Percentiles rank a stretch among this genome's conserved stretches.
Evolutionary conservation across 2,888 invertebrate species (phyloP).

Genomic region (Octonoba sinensis): DNA sequence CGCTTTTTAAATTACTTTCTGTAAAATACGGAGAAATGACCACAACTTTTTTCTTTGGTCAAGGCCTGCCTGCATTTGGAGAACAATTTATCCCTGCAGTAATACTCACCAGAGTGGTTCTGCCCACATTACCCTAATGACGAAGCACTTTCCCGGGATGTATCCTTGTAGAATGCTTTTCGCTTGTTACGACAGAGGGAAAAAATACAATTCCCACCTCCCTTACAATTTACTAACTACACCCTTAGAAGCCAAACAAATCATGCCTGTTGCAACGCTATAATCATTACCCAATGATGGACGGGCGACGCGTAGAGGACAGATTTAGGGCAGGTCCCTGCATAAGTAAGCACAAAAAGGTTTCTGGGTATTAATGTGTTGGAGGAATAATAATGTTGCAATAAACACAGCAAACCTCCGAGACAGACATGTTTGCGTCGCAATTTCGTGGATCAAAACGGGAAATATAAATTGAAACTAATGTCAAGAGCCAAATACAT

Average conservation of each 20-base stretch:
- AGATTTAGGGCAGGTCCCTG: conserved; percentile 11
- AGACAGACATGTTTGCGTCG: background rate
- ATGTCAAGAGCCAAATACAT: too few relatives aligned
- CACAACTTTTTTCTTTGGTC: background rate
- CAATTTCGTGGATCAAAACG: background rate
- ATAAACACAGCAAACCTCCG: background rate
- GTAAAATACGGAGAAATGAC: too few relatives aligned
- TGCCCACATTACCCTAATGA: background rate
- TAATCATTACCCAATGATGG: conserved; percentile 10
- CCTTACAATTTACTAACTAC: conserved; percentile 19
- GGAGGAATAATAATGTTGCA: conserved; percentile 2
- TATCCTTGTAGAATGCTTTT: background rate
- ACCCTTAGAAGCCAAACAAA: conserved; percentile 11
- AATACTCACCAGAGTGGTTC: background rate
- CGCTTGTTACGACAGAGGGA: conserved; percentile 4
- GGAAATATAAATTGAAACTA: too few relatives aligned
- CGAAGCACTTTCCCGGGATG: background rate
- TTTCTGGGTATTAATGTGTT: background rate
- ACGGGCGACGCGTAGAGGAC: conserved; percentile 3
- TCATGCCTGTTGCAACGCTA: background rate
- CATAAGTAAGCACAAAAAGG: conserved; percentile 1
- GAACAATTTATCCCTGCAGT: background rate
- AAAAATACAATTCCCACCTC: conserved; percentile 1
- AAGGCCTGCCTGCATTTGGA: background rate
- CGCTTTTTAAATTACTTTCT: too few relatives aligned